Conservation (phyloP, 2,888 invertebrate genomes). For the Mythimna vitellina region DNA sequence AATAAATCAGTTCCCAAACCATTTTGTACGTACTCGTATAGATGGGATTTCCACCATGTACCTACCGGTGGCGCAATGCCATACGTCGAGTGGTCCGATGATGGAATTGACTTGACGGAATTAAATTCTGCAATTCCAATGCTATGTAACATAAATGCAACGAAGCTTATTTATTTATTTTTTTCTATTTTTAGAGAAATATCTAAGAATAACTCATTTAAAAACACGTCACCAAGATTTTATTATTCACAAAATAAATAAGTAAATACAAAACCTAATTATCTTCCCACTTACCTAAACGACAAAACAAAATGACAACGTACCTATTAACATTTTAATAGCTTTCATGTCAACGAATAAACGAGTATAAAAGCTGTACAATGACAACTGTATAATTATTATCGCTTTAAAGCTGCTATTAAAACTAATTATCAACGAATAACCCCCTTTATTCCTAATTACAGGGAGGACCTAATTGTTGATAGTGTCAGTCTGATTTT, state of each 20-base stretch:
- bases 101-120: too few relatives aligned
- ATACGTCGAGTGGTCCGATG: too few relatives aligned
- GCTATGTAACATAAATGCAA: too few relatives aligned
- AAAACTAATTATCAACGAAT: neutral
- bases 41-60: too few relatives aligned
- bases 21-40: too few relatives aligned
- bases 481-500: neutral
- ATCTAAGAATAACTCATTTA: too few relatives aligned
- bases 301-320: constrained; percentile 17
- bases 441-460: neutral
- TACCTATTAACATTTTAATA: constrained; percentile 36
- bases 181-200: too few relatives aligned
- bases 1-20: too few relatives aligned
- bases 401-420: neutral
- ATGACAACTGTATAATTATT: constrained; percentile 11
- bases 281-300: constrained; percentile 4
- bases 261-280: neutral
- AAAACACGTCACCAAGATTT: too few relatives aligned
- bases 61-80: too few relatives aligned
- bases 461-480: neutral
- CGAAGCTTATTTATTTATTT: too few relatives aligned
- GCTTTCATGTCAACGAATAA: constrained; percentile 28
- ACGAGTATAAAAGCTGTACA: neutral
- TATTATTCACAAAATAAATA: neutral
- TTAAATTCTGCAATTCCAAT: too few relatives aligned